Percentiles rank a stretch among this genome's conserved stretches.
phyloP scores from a whole-genome alignment of 2,888 invertebrate species.

The Taenaris catops region DNA sequence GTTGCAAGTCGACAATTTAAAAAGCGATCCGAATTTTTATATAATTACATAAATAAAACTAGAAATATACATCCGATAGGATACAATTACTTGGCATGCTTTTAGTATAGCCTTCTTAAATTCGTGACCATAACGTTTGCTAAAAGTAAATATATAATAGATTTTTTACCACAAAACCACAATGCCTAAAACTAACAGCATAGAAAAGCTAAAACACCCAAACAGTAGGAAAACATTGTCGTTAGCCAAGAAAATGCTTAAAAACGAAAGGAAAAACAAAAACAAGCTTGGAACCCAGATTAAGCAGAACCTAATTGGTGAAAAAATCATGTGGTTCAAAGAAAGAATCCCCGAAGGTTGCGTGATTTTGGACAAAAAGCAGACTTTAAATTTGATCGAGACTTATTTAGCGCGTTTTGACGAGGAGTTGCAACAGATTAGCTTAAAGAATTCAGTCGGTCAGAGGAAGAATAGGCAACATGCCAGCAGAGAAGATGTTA shows the following conservation, averaged over 20 bases:
- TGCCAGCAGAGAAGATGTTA: slow-evolving; percentile 88
- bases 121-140: too few species aligned
- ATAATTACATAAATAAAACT: too few species aligned
- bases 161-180: too few species aligned
- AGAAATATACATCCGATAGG: too few species aligned
- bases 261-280: slow-evolving; percentile 80
- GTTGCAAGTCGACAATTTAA: too few species aligned
- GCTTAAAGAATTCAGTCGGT: slow-evolving; percentile 87
- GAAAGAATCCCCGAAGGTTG: slow-evolving; percentile 80
- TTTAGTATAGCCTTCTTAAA: too few species aligned
- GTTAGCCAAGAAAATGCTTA: slow-evolving; percentile 84
- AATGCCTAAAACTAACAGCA: slow-evolving; percentile 61
- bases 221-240: slow-evolving; percentile 91
- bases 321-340: slow-evolving; percentile 90
- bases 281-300: slow-evolving; percentile 83
- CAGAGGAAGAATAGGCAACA: slow-evolving; percentile 88
- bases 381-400: slow-evolving; percentile 80
- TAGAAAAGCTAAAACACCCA: slow-evolving; percentile 86
- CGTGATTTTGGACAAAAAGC: slow-evolving; percentile 77
- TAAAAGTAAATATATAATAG: too few species aligned
- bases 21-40: too few species aligned
- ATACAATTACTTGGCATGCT: too few species aligned
- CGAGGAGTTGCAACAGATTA: slow-evolving; percentile 89
- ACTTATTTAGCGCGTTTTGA: slow-evolving; percentile 81
- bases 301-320: slow-evolving; percentile 86